Base-by-base conservation (phyloP, 2,888 invertebrate species). In the Myopa testacea region DNA sequence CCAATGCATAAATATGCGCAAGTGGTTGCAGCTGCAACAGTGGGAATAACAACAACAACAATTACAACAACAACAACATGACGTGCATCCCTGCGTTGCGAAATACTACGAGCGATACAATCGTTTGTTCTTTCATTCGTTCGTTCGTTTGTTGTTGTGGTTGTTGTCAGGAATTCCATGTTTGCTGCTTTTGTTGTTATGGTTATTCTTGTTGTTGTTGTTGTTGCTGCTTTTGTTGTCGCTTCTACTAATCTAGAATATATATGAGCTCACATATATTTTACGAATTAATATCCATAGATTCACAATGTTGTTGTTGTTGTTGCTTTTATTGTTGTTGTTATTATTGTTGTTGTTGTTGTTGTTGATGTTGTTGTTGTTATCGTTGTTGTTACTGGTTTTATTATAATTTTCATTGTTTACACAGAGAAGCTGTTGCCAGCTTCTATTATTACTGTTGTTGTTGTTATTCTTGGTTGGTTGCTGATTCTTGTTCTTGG, bases 341-440 rank as follows among this genome's bases (percentile, higher is more conserved):
- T 37, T 65, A n/a, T 68, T 45, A 16, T 40, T 45, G 67, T 38
- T 37, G 14, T 67, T 67, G 14, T 67, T 67, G n/a, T 8, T 68
- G 14, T 45, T 34, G 40, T 70, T 52, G 16, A 76, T 52, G 58
- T 60, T 75, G 72, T 78, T 58, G 50, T 71, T 40, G 12, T 67
- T 67, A 34, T 62, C 62, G 72, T 77, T 52, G 58, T 60, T 75
- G 72, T 78, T 58, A 65, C 75, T 80, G 69, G 76, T 76, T 10
- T n/a, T 52, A n/a, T 52, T 37, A 40, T 67, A 34, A 72, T 78
- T 76, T 78, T 40, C 75, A 74, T 65, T 80, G 76, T 76, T 77
- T 71, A 69, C 60, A 65, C 65, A 50, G 50, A 8, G 50, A 50
- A 14, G 14, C 8, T 70, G 75, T 76, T 71, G 63, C 63, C 77